Base-by-base conservation (phyloP, 2,113 vertebrate species). In the Gallinago jamesoni region DNA sequence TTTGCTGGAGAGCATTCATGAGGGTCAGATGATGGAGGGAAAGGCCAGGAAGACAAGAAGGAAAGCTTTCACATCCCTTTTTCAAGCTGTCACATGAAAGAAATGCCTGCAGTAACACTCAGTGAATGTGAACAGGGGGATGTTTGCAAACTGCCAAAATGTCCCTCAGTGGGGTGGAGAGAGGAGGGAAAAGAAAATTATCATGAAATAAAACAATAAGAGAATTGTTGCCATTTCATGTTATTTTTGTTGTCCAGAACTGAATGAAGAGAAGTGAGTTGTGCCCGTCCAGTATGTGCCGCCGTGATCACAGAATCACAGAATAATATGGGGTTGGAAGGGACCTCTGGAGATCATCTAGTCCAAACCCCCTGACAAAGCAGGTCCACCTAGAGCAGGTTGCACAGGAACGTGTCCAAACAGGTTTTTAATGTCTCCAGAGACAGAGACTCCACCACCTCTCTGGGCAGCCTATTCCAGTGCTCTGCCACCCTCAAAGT, bases 51-150 rank as follows among this genome's bases (percentile, higher is more conserved):
- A 92, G 92, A 96, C 89, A 95, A 96, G 94, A 93, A 93, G 89
- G 91, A 84, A 80, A 96, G 93, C 94, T 96, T 89, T 91, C 84
- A 97, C 85, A 87, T 95, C 48, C 60, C 80, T 94, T 96, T 97
- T 96, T 95, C 92, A 97, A 95, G 90, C 84, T 97, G 97, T 97
- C 96, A 95, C 91, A 93, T 96, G 95, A 96, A 97, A 97, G 86
- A 92, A 93, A 89, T 78, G 80, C 89, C 82, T 95, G 39, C 76
- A 95, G 95, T 94, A 95, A 97, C 91, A 87, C 83, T 91, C 87
- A 84, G 50, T 75, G 89, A 93, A 96, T 96, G 90, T 92, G 95
- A 94, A 81, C 63, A 82, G 94, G 93, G 63, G 48, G 88, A 70
- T 82, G 75, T 95, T 94, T 77, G 56, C 84, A 89, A 92, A 90